Evolutionary conservation across 1,140 invertebrate genomes (phyloP).

Genomic region (Neodiprion lecontei): DNA sequence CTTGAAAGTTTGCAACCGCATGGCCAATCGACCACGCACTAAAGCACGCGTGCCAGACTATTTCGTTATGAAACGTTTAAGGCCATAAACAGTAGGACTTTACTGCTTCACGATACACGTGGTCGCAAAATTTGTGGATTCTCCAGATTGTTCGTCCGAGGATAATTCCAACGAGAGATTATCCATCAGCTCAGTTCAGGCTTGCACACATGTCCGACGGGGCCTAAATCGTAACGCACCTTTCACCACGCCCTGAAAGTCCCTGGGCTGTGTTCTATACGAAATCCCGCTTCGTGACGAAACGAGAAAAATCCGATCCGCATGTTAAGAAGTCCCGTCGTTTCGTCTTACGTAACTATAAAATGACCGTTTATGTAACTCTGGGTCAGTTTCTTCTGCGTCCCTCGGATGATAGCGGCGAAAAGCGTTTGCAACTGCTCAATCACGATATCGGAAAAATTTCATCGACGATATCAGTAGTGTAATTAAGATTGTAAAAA

Average conservation of each 20-base stretch:
- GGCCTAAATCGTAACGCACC: background rate
- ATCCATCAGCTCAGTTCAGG: too few species aligned
- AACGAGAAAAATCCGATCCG: background rate
- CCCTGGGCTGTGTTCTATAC: background rate
- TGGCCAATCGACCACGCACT: too few species aligned
- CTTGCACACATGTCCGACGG: background rate
- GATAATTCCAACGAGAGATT: too few species aligned
- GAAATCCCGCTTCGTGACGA: background rate
- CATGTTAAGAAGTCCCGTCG: constrained; percentile 1
- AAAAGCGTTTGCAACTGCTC: background rate
- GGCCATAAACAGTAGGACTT: too few species aligned
- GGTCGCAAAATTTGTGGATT: too few species aligned
- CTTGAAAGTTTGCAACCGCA: too few species aligned
- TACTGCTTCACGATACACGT: too few species aligned
- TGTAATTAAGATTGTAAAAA: background rate
- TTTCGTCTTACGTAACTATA: background rate
- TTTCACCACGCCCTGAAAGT: constrained; percentile 1
- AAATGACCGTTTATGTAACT: background rate
- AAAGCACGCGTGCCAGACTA: too few species aligned
- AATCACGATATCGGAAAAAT: background rate
- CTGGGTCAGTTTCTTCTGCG: background rate
- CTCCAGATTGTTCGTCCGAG: too few species aligned
- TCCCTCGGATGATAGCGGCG: background rate
- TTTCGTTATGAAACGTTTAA: too few species aligned
- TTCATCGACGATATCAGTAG: background rate